Percentiles rank a stretch among this genome's conserved stretches.
Conservation (phyloP, 2,113 vertebrate genomes). For the Gymnobelideus leadbeateri region DNA sequence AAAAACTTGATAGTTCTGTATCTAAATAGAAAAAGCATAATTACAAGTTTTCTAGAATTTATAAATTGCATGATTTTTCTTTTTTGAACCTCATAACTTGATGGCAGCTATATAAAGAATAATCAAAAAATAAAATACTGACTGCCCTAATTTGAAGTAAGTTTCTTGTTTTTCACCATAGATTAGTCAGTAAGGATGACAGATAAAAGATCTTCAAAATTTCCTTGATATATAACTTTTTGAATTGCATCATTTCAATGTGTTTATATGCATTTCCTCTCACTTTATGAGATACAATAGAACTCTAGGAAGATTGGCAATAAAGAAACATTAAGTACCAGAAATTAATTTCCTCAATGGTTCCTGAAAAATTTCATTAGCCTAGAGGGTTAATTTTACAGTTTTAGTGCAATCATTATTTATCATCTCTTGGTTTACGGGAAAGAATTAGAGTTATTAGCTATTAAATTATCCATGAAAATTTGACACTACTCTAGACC, state of each 20-base stretch:
- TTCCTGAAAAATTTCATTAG: slow-evolving; percentile 81
- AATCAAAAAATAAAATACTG: neutral
- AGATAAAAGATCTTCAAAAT: slow-evolving; percentile 52
- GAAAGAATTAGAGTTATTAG: slow-evolving; percentile 90
- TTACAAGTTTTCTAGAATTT: neutral
- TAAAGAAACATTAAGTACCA: slow-evolving; percentile 81
- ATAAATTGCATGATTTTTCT: neutral
- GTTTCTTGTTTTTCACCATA: neutral
- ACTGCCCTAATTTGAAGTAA: neutral
- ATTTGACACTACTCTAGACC: slow-evolving; percentile 88
- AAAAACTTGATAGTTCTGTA: neutral
- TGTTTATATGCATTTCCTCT: slow-evolving; percentile 76
- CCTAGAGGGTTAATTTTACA: slow-evolving; percentile 88
- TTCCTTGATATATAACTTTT: slow-evolving; percentile 63
- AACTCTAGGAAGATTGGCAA: slow-evolving; percentile 78
- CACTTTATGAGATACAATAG: slow-evolving; percentile 68
- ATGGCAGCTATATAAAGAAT: slow-evolving; percentile 23
- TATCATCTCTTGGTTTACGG: slow-evolving; percentile 88
- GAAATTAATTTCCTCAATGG: slow-evolving; percentile 85
- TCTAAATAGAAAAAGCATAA: neutral
- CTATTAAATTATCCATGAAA: slow-evolving; percentile 93
- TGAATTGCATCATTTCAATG: slow-evolving; percentile 56
- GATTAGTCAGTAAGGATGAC: slow-evolving; percentile 3
- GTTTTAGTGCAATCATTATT: slow-evolving; percentile 86
- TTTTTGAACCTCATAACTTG: slow-evolving; percentile 21